Conservation (phyloP, 2,888 invertebrate species). For the Lamproptera curius region DNA sequence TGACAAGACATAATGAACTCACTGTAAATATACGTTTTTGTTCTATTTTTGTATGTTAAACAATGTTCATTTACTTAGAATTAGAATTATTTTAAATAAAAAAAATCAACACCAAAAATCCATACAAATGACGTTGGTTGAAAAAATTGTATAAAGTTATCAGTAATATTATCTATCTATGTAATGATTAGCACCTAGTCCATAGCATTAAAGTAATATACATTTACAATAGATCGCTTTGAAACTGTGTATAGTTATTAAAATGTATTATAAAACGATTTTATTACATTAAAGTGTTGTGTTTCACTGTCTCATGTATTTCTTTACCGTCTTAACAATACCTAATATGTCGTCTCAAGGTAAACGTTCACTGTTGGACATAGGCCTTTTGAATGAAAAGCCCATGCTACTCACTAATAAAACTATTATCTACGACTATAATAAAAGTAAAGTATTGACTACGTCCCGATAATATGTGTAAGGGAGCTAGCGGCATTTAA, state of each 20-base stretch:
- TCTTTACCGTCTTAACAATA: too few species aligned
- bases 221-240: not conserved
- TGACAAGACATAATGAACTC: too few species aligned
- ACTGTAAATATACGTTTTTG: too few species aligned
- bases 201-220: slow-evolving; percentile 6
- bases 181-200: slow-evolving; percentile 17
- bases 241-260: slow-evolving; percentile 13
- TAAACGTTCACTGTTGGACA: too few species aligned
- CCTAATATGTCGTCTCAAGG: too few species aligned
- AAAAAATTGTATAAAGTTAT: slow-evolving; percentile 4
- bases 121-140: not conserved
- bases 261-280: slow-evolving; percentile 9
- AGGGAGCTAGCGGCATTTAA: too few species aligned
- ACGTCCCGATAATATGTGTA: not conserved
- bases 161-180: slow-evolving; percentile 2
- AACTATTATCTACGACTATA: not conserved
- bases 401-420: not conserved
- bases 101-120: not conserved
- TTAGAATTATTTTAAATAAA: too few species aligned
- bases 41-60: too few species aligned
- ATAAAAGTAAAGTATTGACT: not conserved
- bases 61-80: too few species aligned
- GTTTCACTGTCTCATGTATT: not conserved
- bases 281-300: slow-evolving; percentile 13
- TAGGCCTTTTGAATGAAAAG: too few species aligned